Conservation (phyloP, 1,140 invertebrate genomes). For the Drosophila sproati region DNA sequence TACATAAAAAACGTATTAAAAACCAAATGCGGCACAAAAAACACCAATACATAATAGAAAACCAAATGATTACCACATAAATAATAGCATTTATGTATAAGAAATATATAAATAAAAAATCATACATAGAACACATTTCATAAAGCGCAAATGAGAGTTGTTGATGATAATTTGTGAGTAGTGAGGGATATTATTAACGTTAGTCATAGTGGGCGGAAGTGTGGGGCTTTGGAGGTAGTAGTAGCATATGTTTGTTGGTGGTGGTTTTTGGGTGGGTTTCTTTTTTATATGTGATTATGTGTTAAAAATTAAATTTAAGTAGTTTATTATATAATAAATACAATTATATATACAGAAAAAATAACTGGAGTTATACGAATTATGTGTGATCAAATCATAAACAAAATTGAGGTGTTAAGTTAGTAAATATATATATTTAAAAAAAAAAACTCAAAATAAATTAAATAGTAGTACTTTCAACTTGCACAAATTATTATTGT, state of each 20-base stretch:
- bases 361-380: constrained; percentile 65
- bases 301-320: constrained; percentile 60
- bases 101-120: constrained; percentile 47
- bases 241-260: constrained; percentile 30
- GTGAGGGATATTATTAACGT: constrained; percentile 23
- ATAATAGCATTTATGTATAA: constrained; percentile 20
- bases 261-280: constrained; percentile 23
- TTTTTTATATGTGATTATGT: constrained; percentile 47
- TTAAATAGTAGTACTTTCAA: constrained; percentile 75
- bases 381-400: constrained; percentile 61
- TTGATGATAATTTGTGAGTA: constrained; percentile 28
- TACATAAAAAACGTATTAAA: constrained; percentile 39
- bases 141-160: constrained; percentile 60
- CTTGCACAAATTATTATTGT: constrained; percentile 76
- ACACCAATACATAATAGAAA: constrained; percentile 47
- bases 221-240: constrained; percentile 2
- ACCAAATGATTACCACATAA: constrained; percentile 35
- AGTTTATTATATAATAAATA: constrained; percentile 47
- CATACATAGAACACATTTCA: constrained; percentile 60
- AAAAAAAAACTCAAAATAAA: constrained; percentile 59
- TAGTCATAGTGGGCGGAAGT: constrained; percentile 25
- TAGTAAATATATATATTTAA: constrained; percentile 59
- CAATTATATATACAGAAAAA: constrained; percentile 74
- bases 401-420: constrained; percentile 51
- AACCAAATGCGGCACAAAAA: constrained; percentile 57